These are phyloP conservation scores for Zootermopsis nevadensis DNA, from an alignment of 2,888 invertebrate species.

Conservation along the genomic window DNA sequence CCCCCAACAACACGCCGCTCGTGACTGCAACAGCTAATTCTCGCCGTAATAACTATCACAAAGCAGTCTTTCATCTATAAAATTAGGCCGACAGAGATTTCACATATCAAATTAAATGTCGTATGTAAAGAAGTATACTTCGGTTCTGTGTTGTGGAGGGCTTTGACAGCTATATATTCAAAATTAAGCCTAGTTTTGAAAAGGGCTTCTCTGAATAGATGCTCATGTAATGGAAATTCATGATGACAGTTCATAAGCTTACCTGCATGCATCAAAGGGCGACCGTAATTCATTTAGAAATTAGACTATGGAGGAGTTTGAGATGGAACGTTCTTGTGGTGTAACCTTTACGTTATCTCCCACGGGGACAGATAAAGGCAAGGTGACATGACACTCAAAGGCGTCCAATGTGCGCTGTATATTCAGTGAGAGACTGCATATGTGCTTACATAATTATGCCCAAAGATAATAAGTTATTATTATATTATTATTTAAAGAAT, in stretches of 20 bases:
- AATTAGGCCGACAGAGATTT: too few relatives aligned
- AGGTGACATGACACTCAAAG: not conserved
- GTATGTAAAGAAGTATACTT: too few relatives aligned
- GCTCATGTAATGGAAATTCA: not conserved
- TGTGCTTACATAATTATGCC: too few relatives aligned
- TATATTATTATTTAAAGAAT: too few relatives aligned
- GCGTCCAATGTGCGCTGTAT: not conserved
- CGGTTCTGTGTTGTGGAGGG: not conserved
- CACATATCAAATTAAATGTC: too few relatives aligned
- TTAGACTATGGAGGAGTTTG: not conserved
- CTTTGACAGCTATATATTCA: not conserved
- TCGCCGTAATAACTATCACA: too few relatives aligned
- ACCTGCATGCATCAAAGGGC: constrained; percentile 19
- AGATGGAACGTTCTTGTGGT: not conserved
- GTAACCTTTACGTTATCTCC: not conserved
- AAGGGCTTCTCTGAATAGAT: not conserved
- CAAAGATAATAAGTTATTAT: too few relatives aligned
- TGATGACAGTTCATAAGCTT: not conserved
- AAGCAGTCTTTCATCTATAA: too few relatives aligned
- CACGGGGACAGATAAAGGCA: not conserved
- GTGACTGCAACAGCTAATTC: too few relatives aligned
- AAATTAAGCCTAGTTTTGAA: not conserved
- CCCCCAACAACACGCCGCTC: too few relatives aligned
- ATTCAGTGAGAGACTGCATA: too few relatives aligned
- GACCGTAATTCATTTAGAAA: not conserved